Percentiles rank a stretch among this genome's conserved stretches.
Evolutionary conservation across 2,113 vertebrate species (phyloP).

Genomic region (Sylvietta virens): DNA sequence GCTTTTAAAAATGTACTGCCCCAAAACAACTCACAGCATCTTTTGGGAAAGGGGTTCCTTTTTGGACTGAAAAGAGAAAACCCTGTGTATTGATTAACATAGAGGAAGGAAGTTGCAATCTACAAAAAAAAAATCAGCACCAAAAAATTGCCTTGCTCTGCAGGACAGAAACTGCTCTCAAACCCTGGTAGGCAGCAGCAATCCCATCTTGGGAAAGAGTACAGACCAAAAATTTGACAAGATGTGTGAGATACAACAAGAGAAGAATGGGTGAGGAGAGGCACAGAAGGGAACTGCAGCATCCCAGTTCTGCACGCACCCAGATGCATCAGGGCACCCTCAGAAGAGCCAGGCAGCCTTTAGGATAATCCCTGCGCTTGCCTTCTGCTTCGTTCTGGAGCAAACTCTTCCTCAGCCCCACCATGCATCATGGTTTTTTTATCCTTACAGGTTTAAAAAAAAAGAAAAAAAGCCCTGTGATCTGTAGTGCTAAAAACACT

Average conservation of each 20-base stretch:
- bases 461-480: neutral
- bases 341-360: neutral
- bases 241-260: fast-evolving
- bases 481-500: neutral
- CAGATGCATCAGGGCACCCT: neutral
- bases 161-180: neutral
- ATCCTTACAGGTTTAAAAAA: neutral
- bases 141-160: neutral
- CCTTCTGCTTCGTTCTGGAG: neutral
- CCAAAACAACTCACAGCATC: neutral
- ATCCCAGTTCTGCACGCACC: neutral
- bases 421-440: neutral
- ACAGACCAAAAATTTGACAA: neutral
- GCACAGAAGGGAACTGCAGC: neutral
- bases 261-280: fast-evolving
- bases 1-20: neutral
- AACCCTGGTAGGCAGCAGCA: neutral
- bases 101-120: neutral
- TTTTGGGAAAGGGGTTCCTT: neutral
- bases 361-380: neutral
- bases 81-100: neutral
- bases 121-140: neutral
- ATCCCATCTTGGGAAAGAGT: neutral
- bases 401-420: fast-evolving
- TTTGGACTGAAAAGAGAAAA: neutral